These are phyloP conservation scores for Anguilla marmorata DNA, from an alignment of 2,797 vertebrate species.

Conservation along the genomic window DNA sequence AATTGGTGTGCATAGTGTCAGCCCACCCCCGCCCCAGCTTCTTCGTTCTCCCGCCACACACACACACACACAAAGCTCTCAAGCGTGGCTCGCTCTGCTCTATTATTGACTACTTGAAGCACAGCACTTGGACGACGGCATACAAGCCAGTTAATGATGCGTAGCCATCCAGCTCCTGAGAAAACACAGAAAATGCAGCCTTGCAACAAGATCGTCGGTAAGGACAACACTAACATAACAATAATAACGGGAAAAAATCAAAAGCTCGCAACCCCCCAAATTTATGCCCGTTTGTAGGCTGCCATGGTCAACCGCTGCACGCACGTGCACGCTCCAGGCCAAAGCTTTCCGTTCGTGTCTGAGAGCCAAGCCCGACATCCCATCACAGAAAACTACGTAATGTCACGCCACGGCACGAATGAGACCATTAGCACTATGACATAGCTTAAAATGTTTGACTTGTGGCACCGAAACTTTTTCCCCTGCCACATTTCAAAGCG, in stretches of 20 bases:
- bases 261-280: background rate
- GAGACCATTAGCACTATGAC: background rate
- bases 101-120: background rate
- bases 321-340: background rate
- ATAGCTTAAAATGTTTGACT: background rate
- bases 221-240: constrained; percentile 5
- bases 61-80: background rate
- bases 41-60: background rate
- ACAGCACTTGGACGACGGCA: background rate
- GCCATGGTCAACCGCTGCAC: background rate
- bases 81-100: background rate
- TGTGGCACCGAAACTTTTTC: constrained; percentile 6
- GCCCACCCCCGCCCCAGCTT: constrained; percentile 14
- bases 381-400: background rate
- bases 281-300: background rate
- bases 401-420: background rate
- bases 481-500: background rate
- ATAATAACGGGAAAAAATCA: background rate
- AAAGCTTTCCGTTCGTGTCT: background rate
- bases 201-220: background rate
- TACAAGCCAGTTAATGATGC: constrained; percentile 25
- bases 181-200: constrained; percentile 9
- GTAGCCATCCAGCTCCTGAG: constrained; percentile 2
- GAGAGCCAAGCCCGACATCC: background rate
- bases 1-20: constrained; percentile 41